Percentiles rank a stretch among this genome's conserved stretches.
Evolutionary conservation across 2,888 invertebrate species (phyloP).

Genomic region (Eustalomyia histrio): DNA sequence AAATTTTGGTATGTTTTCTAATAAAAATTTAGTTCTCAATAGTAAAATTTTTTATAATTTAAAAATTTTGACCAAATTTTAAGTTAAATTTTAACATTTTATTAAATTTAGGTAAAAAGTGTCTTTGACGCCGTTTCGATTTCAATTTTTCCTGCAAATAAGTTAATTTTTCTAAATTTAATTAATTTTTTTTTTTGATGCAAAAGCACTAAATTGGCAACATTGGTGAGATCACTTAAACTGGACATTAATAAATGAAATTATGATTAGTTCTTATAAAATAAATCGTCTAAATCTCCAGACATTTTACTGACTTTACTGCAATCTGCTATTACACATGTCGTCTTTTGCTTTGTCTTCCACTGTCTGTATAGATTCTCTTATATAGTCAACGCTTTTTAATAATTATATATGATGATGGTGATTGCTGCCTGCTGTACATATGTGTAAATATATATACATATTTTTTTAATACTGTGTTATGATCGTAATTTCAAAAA

Average conservation of each 20-base stretch:
- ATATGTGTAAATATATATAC: not conserved
- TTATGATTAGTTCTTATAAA: slow-evolving; percentile 29
- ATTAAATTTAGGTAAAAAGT: too few species aligned
- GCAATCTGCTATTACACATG: slow-evolving; percentile 1
- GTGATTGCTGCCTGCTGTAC: not conserved
- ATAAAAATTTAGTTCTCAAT: too few species aligned
- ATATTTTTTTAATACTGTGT: not conserved
- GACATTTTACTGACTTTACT: slow-evolving; percentile 7
- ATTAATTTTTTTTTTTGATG: too few species aligned
- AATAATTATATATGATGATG: slow-evolving; percentile 23
- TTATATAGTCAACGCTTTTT: slow-evolving; percentile 26
- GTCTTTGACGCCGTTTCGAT: too few species aligned
- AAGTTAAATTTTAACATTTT: too few species aligned
- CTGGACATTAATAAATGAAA: slow-evolving; percentile 33
- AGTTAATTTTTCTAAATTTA: too few species aligned
- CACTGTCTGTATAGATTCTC: not conserved
- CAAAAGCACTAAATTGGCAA: too few species aligned
- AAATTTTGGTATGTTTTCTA: too few species aligned
- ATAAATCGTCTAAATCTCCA: slow-evolving; percentile 22
- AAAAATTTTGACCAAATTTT: too few species aligned
- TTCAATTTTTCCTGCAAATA: too few species aligned
- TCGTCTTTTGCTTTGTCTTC: not conserved
- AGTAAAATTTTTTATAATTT: too few species aligned
- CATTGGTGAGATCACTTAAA: slow-evolving; percentile 20
- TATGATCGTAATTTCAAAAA: too few species aligned